Percentiles rank a stretch among this genome's conserved stretches.
These are phyloP conservation scores for Trilocha varians DNA, from an alignment of 2,888 invertebrate genomes.

Conservation along the genomic window DNA sequence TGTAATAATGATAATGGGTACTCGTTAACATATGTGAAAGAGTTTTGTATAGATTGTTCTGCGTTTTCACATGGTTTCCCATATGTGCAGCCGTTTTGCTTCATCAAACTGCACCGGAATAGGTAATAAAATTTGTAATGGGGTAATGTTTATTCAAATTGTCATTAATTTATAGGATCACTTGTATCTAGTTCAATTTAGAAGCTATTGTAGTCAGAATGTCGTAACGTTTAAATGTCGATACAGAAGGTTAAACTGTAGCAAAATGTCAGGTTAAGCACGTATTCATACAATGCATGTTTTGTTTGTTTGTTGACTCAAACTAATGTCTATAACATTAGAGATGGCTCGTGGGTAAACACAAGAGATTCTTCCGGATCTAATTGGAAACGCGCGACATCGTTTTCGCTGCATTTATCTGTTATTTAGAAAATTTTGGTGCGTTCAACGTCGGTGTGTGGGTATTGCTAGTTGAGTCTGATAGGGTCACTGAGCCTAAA, in stretches of 20 bases:
- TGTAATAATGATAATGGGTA: conserved; percentile 16
- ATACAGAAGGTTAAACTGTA: conserved; percentile 1
- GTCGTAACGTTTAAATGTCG: neutral
- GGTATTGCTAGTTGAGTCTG: too few relatives aligned
- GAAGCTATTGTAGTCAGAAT: neutral
- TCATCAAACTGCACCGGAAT: conserved; percentile 18
- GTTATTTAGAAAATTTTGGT: conserved; percentile 10
- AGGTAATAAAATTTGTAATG: neutral
- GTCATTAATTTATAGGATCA: neutral
- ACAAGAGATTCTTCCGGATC: conserved; percentile 56
- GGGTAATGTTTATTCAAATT: neutral
- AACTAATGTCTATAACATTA: conserved; percentile 24
- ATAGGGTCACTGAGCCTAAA: too few relatives aligned
- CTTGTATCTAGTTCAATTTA: neutral
- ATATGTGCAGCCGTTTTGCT: conserved; percentile 35
- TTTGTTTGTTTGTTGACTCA: neutral
- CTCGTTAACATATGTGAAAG: conserved; percentile 32
- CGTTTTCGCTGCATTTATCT: conserved; percentile 20
- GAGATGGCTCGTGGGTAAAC: conserved; percentile 31
- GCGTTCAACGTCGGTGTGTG: too few relatives aligned
- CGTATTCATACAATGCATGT: conserved; percentile 15
- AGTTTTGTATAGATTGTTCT: conserved; percentile 34
- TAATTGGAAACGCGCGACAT: conserved; percentile 50
- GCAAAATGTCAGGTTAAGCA: conserved; percentile 1
- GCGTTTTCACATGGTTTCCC: conserved; percentile 49